phyloP scores from a whole-genome alignment of 1,140 invertebrate genomes.

The Trachymyrmex cornetzi region DNA sequence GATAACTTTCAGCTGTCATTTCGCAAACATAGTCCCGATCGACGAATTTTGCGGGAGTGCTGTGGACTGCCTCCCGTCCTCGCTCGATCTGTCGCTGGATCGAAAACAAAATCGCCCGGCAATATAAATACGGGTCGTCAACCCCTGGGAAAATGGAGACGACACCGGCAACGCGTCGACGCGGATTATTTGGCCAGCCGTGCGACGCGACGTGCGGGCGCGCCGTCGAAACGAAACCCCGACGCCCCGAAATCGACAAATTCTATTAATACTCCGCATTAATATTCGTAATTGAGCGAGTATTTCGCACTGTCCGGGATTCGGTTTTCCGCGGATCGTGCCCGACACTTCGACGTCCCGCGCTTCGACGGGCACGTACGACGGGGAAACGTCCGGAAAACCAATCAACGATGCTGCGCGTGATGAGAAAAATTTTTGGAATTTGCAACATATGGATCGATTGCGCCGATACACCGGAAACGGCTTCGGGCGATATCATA shows the following conservation, averaged over 20 bases:
- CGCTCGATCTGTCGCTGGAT: constrained; percentile 8
- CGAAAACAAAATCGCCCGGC: constrained; percentile 31
- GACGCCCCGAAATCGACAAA: constrained; percentile 53
- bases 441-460: constrained; percentile 35
- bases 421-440: constrained; percentile 50
- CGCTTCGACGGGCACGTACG: background rate
- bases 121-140: constrained; percentile 57
- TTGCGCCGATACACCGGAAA: constrained; percentile 27
- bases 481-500: constrained; percentile 12
- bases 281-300: constrained; percentile 67
- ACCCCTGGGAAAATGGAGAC: constrained; percentile 40
- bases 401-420: constrained; percentile 25
- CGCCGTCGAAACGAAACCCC: constrained; percentile 42
- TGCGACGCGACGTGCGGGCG: constrained; percentile 22
- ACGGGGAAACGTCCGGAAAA: constrained; percentile 29
- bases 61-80: background rate
- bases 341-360: background rate
- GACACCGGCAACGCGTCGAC: constrained; percentile 45
- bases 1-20: constrained; percentile 58
- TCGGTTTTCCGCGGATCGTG: constrained; percentile 35
- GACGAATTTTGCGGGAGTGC: constrained; percentile 13
- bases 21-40: constrained; percentile 25
- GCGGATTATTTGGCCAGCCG: constrained; percentile 42
- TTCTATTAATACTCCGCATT: constrained; percentile 66
- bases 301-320: constrained; percentile 7